phyloP scores from a whole-genome alignment of 2,113 vertebrate species.

The Emydocephalus ijimae region DNA sequence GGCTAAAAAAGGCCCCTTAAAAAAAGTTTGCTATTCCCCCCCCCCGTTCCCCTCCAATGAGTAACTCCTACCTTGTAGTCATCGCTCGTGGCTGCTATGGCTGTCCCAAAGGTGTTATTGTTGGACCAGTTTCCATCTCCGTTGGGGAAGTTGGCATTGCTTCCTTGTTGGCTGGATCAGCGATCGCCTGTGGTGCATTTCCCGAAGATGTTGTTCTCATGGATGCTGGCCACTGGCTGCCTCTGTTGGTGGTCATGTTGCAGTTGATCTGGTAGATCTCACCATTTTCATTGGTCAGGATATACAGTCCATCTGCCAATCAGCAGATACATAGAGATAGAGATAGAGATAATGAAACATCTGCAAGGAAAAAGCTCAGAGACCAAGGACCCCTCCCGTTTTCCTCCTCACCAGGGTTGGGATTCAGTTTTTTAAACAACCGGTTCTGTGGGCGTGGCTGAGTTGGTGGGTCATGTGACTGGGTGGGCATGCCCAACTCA shows the following conservation, averaged over 20 bases:
- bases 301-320: constrained; percentile 53
- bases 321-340: too few species aligned
- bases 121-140: constrained; percentile 66
- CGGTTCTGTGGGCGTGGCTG: too few species aligned
- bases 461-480: too few species aligned
- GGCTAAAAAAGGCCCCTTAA: neutral
- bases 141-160: constrained; percentile 19
- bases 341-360: too few species aligned
- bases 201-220: constrained; percentile 61
- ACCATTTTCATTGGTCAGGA: constrained; percentile 13
- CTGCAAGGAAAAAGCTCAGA: too few species aligned
- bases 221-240: constrained; percentile 58
- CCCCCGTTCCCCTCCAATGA: neutral
- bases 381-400: too few species aligned
- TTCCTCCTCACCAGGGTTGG: too few species aligned
- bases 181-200: constrained; percentile 58
- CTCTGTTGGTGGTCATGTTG: constrained; percentile 64
- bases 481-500: too few species aligned
- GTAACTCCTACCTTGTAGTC: constrained; percentile 63
- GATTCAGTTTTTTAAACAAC: too few species aligned
- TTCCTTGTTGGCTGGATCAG: constrained; percentile 69
- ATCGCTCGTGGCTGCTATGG: constrained; percentile 55
- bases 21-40: neutral
- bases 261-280: constrained; percentile 66
- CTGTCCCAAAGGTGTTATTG: constrained; percentile 59